Conservation (phyloP, 2,113 vertebrate genomes). For the Chroicocephalus ridibundus region DNA sequence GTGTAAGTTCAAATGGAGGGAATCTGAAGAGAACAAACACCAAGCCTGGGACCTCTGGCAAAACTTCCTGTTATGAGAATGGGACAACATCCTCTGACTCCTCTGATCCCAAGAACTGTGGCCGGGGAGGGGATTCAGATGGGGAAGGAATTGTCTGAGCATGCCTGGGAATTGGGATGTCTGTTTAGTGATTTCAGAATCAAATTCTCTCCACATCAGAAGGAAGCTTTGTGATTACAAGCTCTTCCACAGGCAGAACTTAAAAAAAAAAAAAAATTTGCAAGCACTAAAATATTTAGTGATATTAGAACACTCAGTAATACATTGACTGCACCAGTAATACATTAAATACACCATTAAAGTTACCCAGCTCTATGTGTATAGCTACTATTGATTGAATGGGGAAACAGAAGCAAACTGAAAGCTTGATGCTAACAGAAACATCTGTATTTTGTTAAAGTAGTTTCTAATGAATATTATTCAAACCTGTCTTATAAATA, state of each 20-base stretch:
- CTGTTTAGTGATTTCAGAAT: not conserved
- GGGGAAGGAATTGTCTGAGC: not conserved
- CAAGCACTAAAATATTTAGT: not conserved
- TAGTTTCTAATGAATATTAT: not conserved
- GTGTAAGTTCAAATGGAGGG: not conserved
- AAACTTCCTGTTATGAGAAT: not conserved
- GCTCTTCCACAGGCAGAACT: not conserved
- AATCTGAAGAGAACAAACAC: not conserved
- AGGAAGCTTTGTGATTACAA: not conserved
- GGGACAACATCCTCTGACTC: not conserved
- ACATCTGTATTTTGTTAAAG: not conserved
- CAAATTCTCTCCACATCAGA: not conserved
- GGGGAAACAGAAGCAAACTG: not conserved
- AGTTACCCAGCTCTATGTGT: not conserved
- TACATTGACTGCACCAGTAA: not conserved
- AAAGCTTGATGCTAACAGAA: not conserved
- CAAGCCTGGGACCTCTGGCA: not conserved
- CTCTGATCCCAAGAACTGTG: not conserved
- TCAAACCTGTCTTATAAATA: not conserved
- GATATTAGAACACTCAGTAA: not conserved
- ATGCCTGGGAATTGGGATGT: not conserved
- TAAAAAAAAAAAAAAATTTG: not conserved
- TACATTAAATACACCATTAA: not conserved
- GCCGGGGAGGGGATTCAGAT: not conserved
- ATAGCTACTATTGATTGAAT: not conserved